Evolutionary conservation across 2,797 vertebrate genomes (phyloP), one percentile per base, ranked within the genome.

Genomic region (Anabas testudineus): DNA sequence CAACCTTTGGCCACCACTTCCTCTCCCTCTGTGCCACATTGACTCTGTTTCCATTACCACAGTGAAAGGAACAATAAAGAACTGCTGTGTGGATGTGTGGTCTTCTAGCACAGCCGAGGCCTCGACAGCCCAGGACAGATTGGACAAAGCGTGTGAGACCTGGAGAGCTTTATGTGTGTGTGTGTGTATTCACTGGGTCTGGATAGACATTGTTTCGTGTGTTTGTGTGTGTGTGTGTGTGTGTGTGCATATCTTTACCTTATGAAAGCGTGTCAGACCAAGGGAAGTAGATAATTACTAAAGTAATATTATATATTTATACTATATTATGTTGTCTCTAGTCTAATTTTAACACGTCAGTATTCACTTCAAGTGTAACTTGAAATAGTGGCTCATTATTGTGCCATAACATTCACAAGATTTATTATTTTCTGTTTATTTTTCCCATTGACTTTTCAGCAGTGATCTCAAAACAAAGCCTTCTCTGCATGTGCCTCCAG

Each of bases 11-110:
- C 82, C 78, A 81, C 88, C 82, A 80, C 87, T 87, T 91, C 90
- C 90, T 91, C 82, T 74, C 84, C 74, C 80, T 83, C 72, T 19
- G 66, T 88, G 81, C 89, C 82, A 83, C 87, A 93, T 85, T 85
- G 86, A 90, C 86, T 91, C 45, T 73, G 81, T 94, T 94, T 95
- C 93, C 93, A 94, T 93, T 92, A 93, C 91, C 85, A 80, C 90
- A 90, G 89, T 93, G 93, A 92, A 94, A 93, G 90, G 86, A 93
- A 93, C 91, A 92, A 92, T 92, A 93, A 93, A 94, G 76, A 73
- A 80, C 89, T 86, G 79, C 86, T 91, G 90, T 89, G 90, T 90
- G 87, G 88, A 90, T 88, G 86, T 92, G 91, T 91, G 92, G 92
- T 93, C 91, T 76, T 51, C 83, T 81, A 60, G 77, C 73, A 60